A percentile compares a stretch with the other conserved stretches of the same genome.
These are phyloP conservation scores for Aplochiton taeniatus DNA, from an alignment of 2,797 vertebrate genomes.

Conservation along the genomic window DNA sequence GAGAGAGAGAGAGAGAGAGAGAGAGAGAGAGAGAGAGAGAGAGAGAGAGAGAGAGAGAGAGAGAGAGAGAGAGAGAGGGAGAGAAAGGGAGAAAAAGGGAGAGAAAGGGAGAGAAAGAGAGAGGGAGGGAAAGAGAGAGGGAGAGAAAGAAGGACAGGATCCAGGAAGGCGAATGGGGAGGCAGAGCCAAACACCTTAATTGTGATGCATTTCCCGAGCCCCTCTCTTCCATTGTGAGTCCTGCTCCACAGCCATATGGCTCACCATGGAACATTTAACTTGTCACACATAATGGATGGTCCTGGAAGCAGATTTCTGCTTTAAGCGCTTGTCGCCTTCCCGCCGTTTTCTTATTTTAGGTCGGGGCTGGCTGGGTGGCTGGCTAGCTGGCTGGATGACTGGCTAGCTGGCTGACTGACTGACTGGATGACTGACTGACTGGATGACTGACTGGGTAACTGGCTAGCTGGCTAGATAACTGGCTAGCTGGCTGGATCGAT, in stretches of 20 bases:
- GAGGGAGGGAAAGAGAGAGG: slow-evolving; percentile 55
- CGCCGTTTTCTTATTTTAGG: neutral
- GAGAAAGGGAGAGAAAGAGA: slow-evolving; percentile 43
- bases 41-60: slow-evolving; percentile 21
- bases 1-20: neutral
- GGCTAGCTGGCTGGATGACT: too few species aligned
- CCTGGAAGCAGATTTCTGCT: slow-evolving; percentile 97
- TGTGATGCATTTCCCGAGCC: slow-evolving; percentile 85
- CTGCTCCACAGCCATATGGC: slow-evolving; percentile 91
- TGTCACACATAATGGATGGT: slow-evolving; percentile 99
- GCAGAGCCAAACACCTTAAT: slow-evolving; percentile 83
- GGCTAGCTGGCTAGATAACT: too few species aligned
- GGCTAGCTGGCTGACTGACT: too few species aligned
- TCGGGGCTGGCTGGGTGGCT: neutral
- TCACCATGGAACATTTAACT: slow-evolving; percentile 99
- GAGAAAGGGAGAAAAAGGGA: slow-evolving; percentile 4
- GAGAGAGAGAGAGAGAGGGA: neutral
- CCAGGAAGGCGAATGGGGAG: slow-evolving; percentile 62
- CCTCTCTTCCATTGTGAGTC: slow-evolving; percentile 74
- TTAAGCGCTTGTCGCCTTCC: slow-evolving; percentile 84
- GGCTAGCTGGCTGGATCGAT: neutral
- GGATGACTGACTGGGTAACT: too few species aligned
- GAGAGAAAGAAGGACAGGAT: neutral
- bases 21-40: neutral
- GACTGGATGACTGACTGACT: too few species aligned